phyloP scores from a whole-genome alignment of 2,113 vertebrate genomes.

The Grus americana region DNA sequence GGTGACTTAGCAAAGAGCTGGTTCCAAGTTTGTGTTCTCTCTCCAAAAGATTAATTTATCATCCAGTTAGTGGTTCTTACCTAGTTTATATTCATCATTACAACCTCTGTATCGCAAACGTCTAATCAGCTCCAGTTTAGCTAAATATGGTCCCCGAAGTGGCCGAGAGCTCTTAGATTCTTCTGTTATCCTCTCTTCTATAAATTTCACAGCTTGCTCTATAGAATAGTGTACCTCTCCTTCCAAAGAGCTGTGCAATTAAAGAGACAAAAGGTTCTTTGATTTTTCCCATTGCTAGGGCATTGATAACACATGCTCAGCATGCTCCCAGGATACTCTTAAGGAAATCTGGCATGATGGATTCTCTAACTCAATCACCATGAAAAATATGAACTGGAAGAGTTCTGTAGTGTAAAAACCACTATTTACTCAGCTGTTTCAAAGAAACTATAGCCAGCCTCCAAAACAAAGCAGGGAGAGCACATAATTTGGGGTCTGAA shows the following conservation, averaged over 20 bases:
- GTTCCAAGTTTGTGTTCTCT: not conserved
- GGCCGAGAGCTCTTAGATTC: slow-evolving; percentile 83
- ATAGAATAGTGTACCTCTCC: slow-evolving; percentile 87
- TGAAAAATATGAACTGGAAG: not conserved
- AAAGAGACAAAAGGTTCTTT: not conserved
- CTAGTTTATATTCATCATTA: slow-evolving; percentile 84
- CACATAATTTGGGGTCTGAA: not conserved
- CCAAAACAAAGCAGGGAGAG: not conserved
- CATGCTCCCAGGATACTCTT: not conserved
- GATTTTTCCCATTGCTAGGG: not conserved
- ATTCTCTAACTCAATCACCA: not conserved
- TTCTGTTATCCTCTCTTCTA: slow-evolving; percentile 85
- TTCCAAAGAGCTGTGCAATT: slow-evolving; percentile 82
- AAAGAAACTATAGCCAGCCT: not conserved
- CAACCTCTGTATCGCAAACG: slow-evolving; percentile 82
- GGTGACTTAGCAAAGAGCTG: not conserved
- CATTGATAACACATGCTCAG: not conserved
- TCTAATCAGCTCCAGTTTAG: slow-evolving; percentile 89
- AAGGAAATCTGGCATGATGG: not conserved
- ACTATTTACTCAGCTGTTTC: not conserved
- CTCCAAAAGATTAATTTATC: not conserved
- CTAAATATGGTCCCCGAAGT: slow-evolving; percentile 89
- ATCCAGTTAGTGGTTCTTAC: slow-evolving; percentile 68
- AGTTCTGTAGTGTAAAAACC: not conserved
- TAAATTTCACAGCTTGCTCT: slow-evolving; percentile 87